phyloP scores from a whole-genome alignment of 2,113 vertebrate species.

The Phrynocephalus versicolor region DNA sequence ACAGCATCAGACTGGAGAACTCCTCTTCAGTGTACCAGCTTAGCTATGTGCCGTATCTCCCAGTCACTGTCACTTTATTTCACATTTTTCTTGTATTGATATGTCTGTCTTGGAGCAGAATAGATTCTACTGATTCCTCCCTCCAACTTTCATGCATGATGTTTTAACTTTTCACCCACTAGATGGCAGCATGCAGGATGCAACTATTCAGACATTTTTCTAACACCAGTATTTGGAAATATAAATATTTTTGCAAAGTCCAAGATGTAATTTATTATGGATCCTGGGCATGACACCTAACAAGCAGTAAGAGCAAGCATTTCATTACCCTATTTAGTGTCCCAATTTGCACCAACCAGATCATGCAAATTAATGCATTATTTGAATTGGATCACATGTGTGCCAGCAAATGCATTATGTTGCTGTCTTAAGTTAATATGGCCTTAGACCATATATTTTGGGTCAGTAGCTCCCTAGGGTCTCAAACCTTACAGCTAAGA shows the following conservation, averaged over 20 bases:
- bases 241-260: background rate
- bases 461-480: background rate
- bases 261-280: accelerated
- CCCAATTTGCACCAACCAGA: too few species aligned
- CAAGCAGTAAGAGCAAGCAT: too few species aligned
- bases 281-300: accelerated
- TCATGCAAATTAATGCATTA: background rate
- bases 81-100: too few species aligned
- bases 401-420: background rate
- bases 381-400: accelerated
- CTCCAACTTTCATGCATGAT: too few species aligned
- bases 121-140: constrained; percentile 6
- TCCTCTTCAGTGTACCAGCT: background rate
- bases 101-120: background rate
- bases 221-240: background rate
- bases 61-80: background rate
- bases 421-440: background rate
- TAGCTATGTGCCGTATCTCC: background rate
- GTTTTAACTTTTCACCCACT: constrained; percentile 35
- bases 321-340: too few species aligned
- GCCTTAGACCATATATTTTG: background rate
- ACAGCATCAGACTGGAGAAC: background rate
- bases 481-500: background rate
- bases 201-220: background rate
- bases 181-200: constrained; percentile 55